These are phyloP conservation scores for Nephrotoma guestfalica DNA, from an alignment of 2,888 invertebrate genomes.

Conservation along the genomic window DNA sequence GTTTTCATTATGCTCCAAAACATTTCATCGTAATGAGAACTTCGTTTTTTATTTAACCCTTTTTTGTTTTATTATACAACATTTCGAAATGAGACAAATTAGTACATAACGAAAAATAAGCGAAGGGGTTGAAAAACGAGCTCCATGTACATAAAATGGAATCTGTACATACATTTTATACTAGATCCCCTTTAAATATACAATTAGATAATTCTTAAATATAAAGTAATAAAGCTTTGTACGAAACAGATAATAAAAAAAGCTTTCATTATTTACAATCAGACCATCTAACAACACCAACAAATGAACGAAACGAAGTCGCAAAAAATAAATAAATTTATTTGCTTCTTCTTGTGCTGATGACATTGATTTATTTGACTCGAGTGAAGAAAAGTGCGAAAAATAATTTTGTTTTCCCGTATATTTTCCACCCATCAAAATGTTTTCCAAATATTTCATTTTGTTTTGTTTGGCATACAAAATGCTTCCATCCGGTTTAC, in stretches of 20 bases:
- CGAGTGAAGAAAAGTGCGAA: neutral
- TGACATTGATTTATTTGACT: neutral
- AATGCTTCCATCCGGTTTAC: neutral
- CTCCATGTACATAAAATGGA: neutral
- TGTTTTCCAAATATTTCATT: neutral
- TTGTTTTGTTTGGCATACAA: neutral
- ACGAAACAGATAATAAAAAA: neutral
- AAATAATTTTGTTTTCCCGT: neutral
- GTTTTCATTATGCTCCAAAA: neutral
- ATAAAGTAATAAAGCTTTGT: neutral
- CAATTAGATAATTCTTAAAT: neutral
- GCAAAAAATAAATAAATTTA: neutral
- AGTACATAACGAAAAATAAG: neutral
- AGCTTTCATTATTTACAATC: neutral
- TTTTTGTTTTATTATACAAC: neutral
- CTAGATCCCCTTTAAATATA: neutral
- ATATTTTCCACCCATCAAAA: neutral
- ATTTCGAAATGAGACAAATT: neutral
- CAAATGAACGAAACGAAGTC: neutral
- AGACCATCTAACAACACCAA: neutral
- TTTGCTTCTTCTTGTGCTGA: neutral
- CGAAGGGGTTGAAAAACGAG: neutral
- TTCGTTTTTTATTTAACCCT: neutral
- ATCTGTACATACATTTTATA: neutral
- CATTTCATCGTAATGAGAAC: neutral